Evolutionary conservation across 2,888 invertebrate genomes (phyloP), one percentile per base, ranked within the genome.

Genomic region (Cephus runcator): DNA sequence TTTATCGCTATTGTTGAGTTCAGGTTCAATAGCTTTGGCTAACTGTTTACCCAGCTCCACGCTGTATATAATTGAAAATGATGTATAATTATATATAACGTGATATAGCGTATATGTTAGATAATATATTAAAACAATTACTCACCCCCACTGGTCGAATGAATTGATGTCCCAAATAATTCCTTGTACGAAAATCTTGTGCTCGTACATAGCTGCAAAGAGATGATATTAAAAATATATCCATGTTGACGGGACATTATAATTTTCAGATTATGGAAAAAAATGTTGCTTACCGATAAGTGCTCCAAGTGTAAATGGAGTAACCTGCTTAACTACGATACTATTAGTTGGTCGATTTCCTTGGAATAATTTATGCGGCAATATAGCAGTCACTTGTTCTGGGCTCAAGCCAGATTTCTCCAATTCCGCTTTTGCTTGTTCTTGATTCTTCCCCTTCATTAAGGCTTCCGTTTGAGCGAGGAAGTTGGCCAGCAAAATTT

Each of bases 141-240:
- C 94, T 92, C 91, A 95, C 95, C 99, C 99, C 99, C 99, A 99
- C 90, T 99, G 99, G 93, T 99, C 99, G 92, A 96, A 99, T 0
- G 99, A 99, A 92, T 99, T 99, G 90, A 99, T 98, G 92, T 99
- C 97, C 99, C 99, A 99, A 88, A 99, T 97, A 74, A 98, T 95
- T 73, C 99, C 99, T 92, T 99, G 99, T 0, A 97, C 96, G 93
- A 99, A 99, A 87, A 99, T 99, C 93, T 99, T 99, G 92, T 99
- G 99, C 91, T 99, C 99, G 92, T 99, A 99, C 93, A 98, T 94
- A 0, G 98, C 99, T 97, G 92, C 74, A 92, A 93, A 81, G 76
- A 31, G 79, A 76, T 73, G 73, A 75, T 30, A 77, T 35, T 69
- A 12, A 33, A 73, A 56, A 23, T 69, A 12, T 23, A 40, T 11